These are phyloP conservation scores for Hepsetus odoe DNA, from an alignment of 2,113 vertebrate genomes.

Conservation along the genomic window DNA sequence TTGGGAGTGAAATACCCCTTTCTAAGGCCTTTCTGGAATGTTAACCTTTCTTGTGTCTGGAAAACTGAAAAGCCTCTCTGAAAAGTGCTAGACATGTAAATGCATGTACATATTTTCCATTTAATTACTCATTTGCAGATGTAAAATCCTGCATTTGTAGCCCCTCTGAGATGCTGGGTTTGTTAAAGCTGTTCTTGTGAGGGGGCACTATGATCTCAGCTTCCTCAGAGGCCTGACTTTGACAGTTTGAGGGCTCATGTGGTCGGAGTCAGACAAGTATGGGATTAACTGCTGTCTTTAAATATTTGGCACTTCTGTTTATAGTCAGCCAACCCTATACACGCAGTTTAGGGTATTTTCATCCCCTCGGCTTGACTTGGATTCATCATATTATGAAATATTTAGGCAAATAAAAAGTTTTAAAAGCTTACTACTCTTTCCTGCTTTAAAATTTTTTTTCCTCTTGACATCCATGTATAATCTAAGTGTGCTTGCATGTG, in stretches of 20 bases:
- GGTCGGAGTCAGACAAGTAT: constrained; percentile 1
- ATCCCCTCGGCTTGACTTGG: neutral
- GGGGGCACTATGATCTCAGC: neutral
- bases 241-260: constrained; percentile 19
- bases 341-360: neutral
- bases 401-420: neutral
- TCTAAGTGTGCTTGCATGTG: too few species aligned
- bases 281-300: constrained; percentile 3
- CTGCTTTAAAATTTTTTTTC: too few species aligned
- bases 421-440: too few species aligned
- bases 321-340: neutral
- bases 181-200: neutral
- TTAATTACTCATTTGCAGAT: constrained; percentile 34
- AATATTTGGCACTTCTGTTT: constrained; percentile 7
- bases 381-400: neutral
- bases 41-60: too few species aligned
- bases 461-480: too few species aligned
- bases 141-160: constrained; percentile 37
- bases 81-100: neutral
- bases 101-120: constrained; percentile 11
- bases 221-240: neutral
- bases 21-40: too few species aligned
- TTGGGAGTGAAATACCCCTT: too few species aligned
- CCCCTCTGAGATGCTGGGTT: neutral
- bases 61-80: too few species aligned